Evolutionary conservation across 2,113 vertebrate species (phyloP), one percentile per base, ranked within the genome.

Genomic region (Clarias magur): DNA sequence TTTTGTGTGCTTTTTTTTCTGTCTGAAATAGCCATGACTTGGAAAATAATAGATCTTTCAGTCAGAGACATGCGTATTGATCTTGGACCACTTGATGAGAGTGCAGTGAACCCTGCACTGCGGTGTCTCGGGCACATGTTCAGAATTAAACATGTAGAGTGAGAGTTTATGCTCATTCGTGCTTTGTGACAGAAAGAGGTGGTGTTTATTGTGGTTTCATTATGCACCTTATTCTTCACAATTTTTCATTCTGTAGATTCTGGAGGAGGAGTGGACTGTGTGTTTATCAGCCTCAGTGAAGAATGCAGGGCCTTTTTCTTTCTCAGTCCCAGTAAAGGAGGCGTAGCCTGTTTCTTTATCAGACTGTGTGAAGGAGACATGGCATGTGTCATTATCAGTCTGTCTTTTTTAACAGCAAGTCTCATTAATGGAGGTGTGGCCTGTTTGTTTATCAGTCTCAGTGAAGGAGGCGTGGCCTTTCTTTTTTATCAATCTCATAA

Each of bases 21-120:
- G 68, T 27, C 42, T 85, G 67, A 89, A 81, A 67, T 27, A 27
- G 27, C 42, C 38, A 17, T 63, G 86, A 87, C 86, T 42, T 78
- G 75, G 30, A 82, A 76, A 30, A 87, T 70, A 87, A 63, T 30
- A 72, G 65, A 17, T 59, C 53, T 72, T 59, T 84, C n/a, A 59
- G 16, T 38, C 23, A 82, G 68, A 53, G 56, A 75, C 60, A 65
- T 80, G 84, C 16, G 60, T 79, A 85, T 85, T 79, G 84, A 85
- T 80, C 48, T 53, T 11, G 17, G 57, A 57, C 27, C 67, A 72
- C 7, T 73, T 63, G 82, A 72, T 84, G 17, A 38, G 53, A 10
- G 38, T 38, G n/a, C 23, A 63, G 21, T 59, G 85, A 86, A 27
- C 85, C 59, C 60, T 56, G 59, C 17, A 54, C 38, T n/a, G 42